Conservation (phyloP, 2,113 vertebrate genomes). For the Cettia cetti region DNA sequence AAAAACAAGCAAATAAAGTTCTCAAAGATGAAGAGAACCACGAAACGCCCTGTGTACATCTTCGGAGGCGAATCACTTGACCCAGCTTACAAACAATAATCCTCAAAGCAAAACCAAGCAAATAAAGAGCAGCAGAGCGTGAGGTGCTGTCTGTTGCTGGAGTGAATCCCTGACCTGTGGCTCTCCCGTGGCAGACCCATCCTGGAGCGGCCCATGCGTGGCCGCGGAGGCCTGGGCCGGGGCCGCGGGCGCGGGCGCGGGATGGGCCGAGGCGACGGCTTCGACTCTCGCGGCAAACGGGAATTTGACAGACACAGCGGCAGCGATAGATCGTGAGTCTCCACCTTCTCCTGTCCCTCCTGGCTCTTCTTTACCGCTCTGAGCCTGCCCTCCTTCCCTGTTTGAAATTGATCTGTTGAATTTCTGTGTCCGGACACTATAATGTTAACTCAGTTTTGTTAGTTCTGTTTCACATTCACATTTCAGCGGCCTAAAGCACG, state of each 20-base stretch:
- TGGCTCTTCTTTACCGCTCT: background rate
- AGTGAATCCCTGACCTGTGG: background rate
- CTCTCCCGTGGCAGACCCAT: slow-evolving; percentile 72
- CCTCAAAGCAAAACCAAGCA: background rate
- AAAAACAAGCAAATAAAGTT: background rate
- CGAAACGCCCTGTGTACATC: fast-evolving
- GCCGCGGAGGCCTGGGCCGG: slow-evolving; percentile 86
- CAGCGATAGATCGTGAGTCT: slow-evolving; percentile 96
- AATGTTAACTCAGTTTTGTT: slow-evolving; percentile 88
- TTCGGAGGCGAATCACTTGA: background rate
- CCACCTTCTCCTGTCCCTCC: background rate
- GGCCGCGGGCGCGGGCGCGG: slow-evolving; percentile 91
- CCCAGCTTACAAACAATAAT: too few relatives aligned
- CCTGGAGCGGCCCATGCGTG: slow-evolving; percentile 88
- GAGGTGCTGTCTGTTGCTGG: background rate
- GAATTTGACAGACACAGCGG: slow-evolving; percentile 98
- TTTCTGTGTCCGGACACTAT: slow-evolving; percentile 70
- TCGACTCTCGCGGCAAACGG: slow-evolving; percentile 94
- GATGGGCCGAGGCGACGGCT: slow-evolving; percentile 91
- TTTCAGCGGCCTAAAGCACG: slow-evolving; percentile 95
- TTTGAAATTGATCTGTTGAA: background rate
- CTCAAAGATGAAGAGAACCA: background rate
- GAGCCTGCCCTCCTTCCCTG: background rate
- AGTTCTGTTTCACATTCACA: slow-evolving; percentile 85
- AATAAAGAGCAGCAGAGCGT: fast-evolving